Evolutionary conservation across 2,113 vertebrate genomes (phyloP).

Genomic region (Odobenus rosmarus): DNA sequence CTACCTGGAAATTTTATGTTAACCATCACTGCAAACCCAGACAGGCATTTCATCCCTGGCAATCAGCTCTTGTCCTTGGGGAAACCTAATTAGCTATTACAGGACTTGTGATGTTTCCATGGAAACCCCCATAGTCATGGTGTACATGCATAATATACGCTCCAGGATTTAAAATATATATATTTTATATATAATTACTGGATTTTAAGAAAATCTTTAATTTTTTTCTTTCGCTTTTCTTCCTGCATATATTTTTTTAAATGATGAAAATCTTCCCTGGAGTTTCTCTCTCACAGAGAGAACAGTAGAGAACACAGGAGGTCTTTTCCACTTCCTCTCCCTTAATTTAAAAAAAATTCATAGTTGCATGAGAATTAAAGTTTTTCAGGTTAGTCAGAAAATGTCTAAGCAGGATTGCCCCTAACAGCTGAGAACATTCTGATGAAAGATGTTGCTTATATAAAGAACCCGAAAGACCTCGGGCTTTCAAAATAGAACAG

Average conservation of each 20-base stretch:
- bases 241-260: not conserved
- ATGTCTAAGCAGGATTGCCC: conserved; percentile 23
- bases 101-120: conserved; percentile 81
- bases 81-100: conserved; percentile 75
- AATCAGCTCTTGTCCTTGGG: conserved; percentile 69
- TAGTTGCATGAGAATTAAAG: conserved; percentile 45
- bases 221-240: conserved; percentile 5
- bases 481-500: conserved; percentile 69
- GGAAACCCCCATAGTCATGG: conserved; percentile 76
- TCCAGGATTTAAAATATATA: conserved; percentile 49
- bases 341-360: conserved; percentile 57
- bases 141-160: conserved; percentile 20
- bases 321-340: conserved; percentile 67
- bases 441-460: conserved; percentile 78
- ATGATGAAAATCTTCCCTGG: conserved; percentile 43
- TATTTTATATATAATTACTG: not conserved
- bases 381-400: conserved; percentile 1
- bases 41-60: conserved; percentile 22
- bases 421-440: conserved; percentile 71
- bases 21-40: not conserved
- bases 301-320: conserved; percentile 58
- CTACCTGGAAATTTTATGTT: conserved; percentile 15
- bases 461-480: conserved; percentile 70
- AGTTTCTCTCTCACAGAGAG: conserved; percentile 32
- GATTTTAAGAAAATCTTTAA: conserved; percentile 33